Conservation (phyloP, 2,113 vertebrate species). For the Crotalus tigris region DNA sequence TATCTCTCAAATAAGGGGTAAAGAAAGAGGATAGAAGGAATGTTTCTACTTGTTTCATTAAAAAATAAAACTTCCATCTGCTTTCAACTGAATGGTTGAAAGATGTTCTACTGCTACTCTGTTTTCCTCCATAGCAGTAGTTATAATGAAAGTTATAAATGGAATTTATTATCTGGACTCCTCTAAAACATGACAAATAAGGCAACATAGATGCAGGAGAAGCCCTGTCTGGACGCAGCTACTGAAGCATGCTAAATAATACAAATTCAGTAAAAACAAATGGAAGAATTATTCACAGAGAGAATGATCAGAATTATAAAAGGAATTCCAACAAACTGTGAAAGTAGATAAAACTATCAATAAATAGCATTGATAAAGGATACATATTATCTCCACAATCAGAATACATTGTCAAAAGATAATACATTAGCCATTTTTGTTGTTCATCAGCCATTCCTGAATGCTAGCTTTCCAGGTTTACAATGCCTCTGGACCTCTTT, state of each 20-base stretch:
- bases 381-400: neutral
- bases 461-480: neutral
- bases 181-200: neutral
- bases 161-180: neutral
- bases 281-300: neutral
- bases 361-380: neutral
- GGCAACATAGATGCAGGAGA: neutral
- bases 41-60: neutral
- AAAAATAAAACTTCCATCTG: neutral
- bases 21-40: neutral
- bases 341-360: neutral
- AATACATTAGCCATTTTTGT: too few species aligned
- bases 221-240: neutral
- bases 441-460: neutral
- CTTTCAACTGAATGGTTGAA: neutral
- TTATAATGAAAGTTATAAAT: neutral
- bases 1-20: neutral
- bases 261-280: neutral
- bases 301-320: neutral
- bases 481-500: neutral
- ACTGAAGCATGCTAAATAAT: neutral
- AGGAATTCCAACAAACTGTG: neutral
- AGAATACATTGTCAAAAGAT: neutral
- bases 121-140: neutral
- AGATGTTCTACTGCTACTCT: neutral